These are phyloP conservation scores for Deilephila porcellus DNA, from an alignment of 2,888 invertebrate species.

Conservation along the genomic window DNA sequence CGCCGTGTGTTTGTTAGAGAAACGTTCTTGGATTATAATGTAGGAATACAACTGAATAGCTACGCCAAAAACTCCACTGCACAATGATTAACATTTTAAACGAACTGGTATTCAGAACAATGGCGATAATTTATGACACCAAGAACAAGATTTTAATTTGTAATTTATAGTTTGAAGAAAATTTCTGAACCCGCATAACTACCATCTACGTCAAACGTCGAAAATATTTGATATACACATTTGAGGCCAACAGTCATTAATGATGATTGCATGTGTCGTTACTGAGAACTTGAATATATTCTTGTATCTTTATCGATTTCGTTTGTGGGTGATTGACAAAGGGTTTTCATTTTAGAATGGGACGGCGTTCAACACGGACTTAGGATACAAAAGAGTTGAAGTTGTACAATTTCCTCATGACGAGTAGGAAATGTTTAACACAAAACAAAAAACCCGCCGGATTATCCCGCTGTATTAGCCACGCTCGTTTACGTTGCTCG, in stretches of 20 bases:
- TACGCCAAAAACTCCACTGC: neutral
- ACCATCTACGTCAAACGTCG: conserved; percentile 48
- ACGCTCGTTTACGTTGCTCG: conserved; percentile 58
- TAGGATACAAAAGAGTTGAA: conserved; percentile 32
- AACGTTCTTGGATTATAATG: neutral
- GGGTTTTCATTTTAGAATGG: neutral
- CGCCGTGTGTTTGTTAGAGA: conserved; percentile 37
- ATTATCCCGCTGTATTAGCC: conserved; percentile 60
- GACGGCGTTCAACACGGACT: neutral
- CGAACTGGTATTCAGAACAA: conserved; percentile 11
- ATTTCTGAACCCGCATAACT: neutral
- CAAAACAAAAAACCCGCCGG: conserved; percentile 64
- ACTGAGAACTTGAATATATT: conserved; percentile 1
- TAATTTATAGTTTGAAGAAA: conserved; percentile 12
- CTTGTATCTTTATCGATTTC: neutral
- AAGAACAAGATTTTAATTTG: conserved; percentile 5
- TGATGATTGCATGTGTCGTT: conserved; percentile 34
- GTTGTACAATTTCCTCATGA: conserved; percentile 50
- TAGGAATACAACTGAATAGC: conserved; percentile 10
- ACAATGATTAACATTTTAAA: conserved; percentile 8
- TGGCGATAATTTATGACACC: conserved; percentile 3
- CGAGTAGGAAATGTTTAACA: conserved; percentile 43
- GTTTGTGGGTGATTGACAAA: neutral
- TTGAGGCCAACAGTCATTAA: conserved; percentile 44
- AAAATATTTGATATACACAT: conserved; percentile 43